Evolutionary conservation across 37 sponge, comb jelly and placozoan species (phyloP).

Genomic region (Chondrosia reniformis): DNA sequence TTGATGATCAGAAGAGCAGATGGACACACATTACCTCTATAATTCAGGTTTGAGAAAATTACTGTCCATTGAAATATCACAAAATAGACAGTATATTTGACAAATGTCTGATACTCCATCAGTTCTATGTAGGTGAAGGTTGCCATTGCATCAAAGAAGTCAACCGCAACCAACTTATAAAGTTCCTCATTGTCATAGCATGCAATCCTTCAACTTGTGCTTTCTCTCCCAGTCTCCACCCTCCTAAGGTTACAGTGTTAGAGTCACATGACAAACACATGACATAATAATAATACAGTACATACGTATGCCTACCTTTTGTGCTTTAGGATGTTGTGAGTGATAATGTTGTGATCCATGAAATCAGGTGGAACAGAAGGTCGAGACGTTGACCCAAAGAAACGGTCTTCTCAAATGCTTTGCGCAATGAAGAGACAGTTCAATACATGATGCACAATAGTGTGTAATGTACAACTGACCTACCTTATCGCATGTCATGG

Average conservation of each 20-base stretch:
- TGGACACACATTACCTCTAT: no score
- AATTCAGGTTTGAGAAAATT: slow-evolving; percentile 79
- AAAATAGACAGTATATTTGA: slow-evolving; percentile 83
- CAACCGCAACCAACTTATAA: slow-evolving; percentile 76
- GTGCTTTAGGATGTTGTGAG: slow-evolving; percentile 83
- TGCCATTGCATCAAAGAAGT: slow-evolving; percentile 95
- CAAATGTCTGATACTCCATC: slow-evolving; percentile 87
- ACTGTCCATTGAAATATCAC: slow-evolving; percentile 82
- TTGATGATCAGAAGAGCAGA: slow-evolving; percentile 84
- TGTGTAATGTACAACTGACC: neutral
- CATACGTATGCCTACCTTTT: no score
- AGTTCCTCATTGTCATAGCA: slow-evolving; percentile 84
- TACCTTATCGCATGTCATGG: slow-evolving; percentile 77
- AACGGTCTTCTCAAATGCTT: slow-evolving; percentile 74
- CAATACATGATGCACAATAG: no score
- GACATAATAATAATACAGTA: no score
- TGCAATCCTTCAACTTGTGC: slow-evolving; percentile 89
- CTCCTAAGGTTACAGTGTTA: no score
- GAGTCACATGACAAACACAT: no score
- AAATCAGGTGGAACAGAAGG: slow-evolving; percentile 90
- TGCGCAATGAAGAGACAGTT: slow-evolving; percentile 18
- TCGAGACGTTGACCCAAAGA: slow-evolving; percentile 90
- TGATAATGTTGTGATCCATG: slow-evolving; percentile 89
- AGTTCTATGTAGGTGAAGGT: slow-evolving; percentile 97
- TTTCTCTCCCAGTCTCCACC: slow-evolving; percentile 99